These are phyloP conservation scores for Acestrorhynchus altus DNA, from an alignment of 2,797 vertebrate genomes.

Conservation along the genomic window DNA sequence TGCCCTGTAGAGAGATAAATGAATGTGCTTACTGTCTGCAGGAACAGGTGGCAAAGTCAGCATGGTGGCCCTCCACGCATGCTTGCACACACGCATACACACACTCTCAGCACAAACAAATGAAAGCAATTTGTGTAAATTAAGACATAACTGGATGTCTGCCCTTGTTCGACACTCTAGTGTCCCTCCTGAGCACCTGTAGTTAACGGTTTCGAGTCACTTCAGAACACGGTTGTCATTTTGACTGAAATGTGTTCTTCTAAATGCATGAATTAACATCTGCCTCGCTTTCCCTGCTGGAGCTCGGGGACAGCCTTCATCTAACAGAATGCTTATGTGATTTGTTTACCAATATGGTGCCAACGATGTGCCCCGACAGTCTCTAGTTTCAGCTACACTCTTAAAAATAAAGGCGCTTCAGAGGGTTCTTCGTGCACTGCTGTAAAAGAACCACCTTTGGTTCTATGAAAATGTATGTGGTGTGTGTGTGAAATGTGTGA, in stretches of 20 bases:
- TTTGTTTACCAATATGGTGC: background rate
- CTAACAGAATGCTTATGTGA: background rate
- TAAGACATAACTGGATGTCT: constrained; percentile 54
- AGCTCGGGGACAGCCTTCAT: background rate
- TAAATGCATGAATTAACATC: constrained; percentile 9
- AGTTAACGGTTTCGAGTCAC: constrained; percentile 3
- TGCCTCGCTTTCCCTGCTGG: background rate
- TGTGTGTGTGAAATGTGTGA: too few species aligned
- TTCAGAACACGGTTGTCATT: background rate
- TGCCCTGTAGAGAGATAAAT: constrained; percentile 81
- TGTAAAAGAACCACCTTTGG: too few species aligned
- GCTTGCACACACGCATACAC: constrained; percentile 38
- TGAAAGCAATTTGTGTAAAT: constrained; percentile 57
- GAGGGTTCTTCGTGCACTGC: too few species aligned
- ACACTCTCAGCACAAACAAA: constrained; percentile 44
- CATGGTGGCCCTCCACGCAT: constrained; percentile 69
- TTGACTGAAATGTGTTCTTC: constrained; percentile 37
- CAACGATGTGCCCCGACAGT: background rate
- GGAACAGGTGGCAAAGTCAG: constrained; percentile 82
- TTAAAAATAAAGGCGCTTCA: too few species aligned
- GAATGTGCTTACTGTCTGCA: constrained; percentile 79
- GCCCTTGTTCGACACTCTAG: constrained; percentile 48
- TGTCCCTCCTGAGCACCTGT: constrained; percentile 49
- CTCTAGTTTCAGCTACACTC: background rate
- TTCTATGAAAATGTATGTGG: too few species aligned